Percentiles rank a stretch among this genome's conserved stretches.
Conservation (phyloP, 2,888 invertebrate genomes). For the Dyspetes luteomarginatus region DNA sequence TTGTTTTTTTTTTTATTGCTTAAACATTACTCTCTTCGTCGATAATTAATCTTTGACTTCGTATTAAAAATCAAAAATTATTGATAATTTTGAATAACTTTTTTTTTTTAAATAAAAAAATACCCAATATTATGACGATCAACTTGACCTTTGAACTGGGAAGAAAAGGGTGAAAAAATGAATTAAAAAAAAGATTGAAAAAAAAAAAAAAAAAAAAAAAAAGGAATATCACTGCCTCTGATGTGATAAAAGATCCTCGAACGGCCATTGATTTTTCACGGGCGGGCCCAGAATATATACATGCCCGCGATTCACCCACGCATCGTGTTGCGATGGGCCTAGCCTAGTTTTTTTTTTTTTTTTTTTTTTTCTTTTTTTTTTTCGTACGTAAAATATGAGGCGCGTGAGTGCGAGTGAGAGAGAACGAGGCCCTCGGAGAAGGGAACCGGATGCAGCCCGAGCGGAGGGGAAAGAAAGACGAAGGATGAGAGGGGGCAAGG, state of each 20-base stretch:
- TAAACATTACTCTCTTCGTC: too few relatives aligned
- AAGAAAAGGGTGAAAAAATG: too few relatives aligned
- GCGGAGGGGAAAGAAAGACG: constrained; percentile 42
- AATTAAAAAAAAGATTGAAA: background rate
- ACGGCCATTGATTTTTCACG: constrained; percentile 59
- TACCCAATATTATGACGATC: too few relatives aligned
- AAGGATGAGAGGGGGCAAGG: constrained; percentile 43
- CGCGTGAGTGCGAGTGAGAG: constrained; percentile 66
- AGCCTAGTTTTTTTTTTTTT: constrained; percentile 79
- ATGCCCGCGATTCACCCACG: constrained; percentile 63
- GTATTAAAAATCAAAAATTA: background rate
- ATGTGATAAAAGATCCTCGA: constrained; percentile 47
- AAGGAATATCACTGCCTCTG: constrained; percentile 26
- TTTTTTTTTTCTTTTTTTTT: constrained; percentile 48
- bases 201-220: constrained; percentile 20
- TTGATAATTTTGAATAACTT: background rate
- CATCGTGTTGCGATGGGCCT: constrained; percentile 72
- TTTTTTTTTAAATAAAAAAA: too few relatives aligned
- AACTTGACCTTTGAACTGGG: too few relatives aligned
- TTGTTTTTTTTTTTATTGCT: too few relatives aligned
- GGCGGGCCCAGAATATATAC: constrained; percentile 44
- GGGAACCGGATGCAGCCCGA: constrained; percentile 63
- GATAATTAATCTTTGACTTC: too few relatives aligned
- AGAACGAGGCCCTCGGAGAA: constrained; percentile 57
- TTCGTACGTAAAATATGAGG: constrained; percentile 63